phyloP scores from a whole-genome alignment of 2,888 invertebrate species.

The Aleiodes testaceus region DNA sequence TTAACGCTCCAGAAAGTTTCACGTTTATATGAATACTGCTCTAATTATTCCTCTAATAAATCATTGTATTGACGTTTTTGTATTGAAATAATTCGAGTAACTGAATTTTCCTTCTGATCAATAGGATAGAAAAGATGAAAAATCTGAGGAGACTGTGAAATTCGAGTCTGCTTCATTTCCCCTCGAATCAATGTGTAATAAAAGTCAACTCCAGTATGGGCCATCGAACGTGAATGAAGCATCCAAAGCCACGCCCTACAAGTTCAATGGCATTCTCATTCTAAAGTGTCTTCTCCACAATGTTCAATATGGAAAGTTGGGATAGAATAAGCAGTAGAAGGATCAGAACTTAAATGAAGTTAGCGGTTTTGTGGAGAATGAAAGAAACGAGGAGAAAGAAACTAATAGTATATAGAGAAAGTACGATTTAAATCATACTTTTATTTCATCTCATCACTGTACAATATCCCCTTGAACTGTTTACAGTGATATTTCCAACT shows the following conservation, averaged over 20 bases:
- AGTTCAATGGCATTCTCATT: slow-evolving; percentile 9
- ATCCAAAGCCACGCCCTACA: slow-evolving; percentile 11
- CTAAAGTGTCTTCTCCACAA: slow-evolving; percentile 49
- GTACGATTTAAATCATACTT: neutral
- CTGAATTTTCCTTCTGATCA: neutral
- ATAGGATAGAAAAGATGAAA: too few species aligned
- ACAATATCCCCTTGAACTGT: neutral
- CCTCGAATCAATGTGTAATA: neutral
- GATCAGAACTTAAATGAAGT: slow-evolving; percentile 68
- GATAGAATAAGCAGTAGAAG: slow-evolving; percentile 57
- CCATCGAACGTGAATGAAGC: neutral
- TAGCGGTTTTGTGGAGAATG: slow-evolving; percentile 45
- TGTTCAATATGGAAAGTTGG: slow-evolving; percentile 63
- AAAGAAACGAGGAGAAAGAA: slow-evolving; percentile 14
- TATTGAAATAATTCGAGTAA: too few species aligned
- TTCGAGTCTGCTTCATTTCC: too few species aligned
- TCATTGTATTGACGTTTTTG: neutral
- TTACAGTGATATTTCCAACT: neutral
- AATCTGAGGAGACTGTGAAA: too few species aligned
- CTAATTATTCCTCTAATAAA: neutral
- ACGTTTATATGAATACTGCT: neutral
- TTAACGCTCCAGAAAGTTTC: neutral
- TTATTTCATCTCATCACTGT: neutral
- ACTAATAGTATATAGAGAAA: neutral
- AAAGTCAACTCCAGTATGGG: neutral